phyloP scores from a whole-genome alignment of 2,113 vertebrate genomes.

The Sorex fumeus region DNA sequence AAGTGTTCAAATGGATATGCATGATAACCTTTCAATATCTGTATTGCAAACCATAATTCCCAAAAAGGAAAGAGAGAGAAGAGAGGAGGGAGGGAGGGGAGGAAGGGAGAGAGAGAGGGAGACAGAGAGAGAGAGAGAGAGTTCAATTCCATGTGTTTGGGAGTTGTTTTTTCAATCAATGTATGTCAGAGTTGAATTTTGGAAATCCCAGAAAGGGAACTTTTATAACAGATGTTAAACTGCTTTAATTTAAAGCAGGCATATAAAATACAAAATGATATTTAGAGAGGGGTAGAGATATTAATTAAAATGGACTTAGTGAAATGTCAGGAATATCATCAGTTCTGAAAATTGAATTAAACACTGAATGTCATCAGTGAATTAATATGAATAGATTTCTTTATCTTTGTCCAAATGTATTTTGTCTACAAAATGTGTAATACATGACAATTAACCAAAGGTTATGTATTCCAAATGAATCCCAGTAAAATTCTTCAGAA shows the following conservation, averaged over 20 bases:
- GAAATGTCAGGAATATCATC: conserved; percentile 79
- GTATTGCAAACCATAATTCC: too few relatives aligned
- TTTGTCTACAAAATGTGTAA: conserved; percentile 74
- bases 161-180: conserved; percentile 33
- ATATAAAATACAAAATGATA: conserved; percentile 71
- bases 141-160: not conserved
- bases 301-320: conserved; percentile 76
- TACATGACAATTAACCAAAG: conserved; percentile 72
- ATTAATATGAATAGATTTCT: conserved; percentile 78
- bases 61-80: too few relatives aligned
- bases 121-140: not conserved
- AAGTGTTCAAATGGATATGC: not conserved
- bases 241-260: conserved; percentile 70
- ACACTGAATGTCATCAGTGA: conserved; percentile 72
- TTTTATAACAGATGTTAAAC: conserved; percentile 56
- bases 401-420: conserved; percentile 70
- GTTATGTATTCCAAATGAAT: conserved; percentile 62
- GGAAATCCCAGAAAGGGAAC: conserved; percentile 51
- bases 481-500: conserved; percentile 50
- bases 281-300: conserved; percentile 73
- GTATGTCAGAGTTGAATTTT: conserved; percentile 50
- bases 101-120: too few relatives aligned
- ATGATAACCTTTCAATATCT: too few relatives aligned
- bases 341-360: conserved; percentile 78
- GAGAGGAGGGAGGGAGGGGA: too few relatives aligned